These are phyloP conservation scores for Sclerurus mexicanus DNA, from an alignment of 2,113 vertebrate species.

Conservation along the genomic window DNA sequence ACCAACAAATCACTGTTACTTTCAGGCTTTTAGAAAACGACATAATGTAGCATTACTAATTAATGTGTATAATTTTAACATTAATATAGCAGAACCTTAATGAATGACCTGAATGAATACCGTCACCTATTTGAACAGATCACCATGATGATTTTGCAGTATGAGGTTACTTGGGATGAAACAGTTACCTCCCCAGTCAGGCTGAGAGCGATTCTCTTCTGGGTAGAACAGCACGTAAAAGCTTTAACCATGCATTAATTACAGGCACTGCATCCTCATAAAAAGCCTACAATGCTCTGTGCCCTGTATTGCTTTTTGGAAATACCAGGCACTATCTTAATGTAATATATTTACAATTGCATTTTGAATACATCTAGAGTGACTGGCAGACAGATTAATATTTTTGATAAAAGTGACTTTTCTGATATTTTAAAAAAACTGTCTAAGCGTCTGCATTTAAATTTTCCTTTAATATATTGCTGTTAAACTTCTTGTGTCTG, in stretches of 20 bases:
- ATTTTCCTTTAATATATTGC: neutral
- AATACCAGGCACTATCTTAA: neutral
- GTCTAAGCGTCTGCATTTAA: neutral
- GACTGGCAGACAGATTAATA: neutral
- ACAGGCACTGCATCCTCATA: neutral
- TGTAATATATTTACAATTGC: constrained; percentile 4
- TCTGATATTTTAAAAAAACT: neutral
- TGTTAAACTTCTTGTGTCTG: neutral
- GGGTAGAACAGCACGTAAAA: neutral
- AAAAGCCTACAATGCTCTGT: neutral
- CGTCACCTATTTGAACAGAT: neutral
- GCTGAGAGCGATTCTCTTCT: neutral
- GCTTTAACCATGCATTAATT: neutral
- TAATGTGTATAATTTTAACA: neutral
- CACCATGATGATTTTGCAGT: neutral
- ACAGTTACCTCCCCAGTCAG: neutral
- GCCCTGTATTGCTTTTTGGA: neutral
- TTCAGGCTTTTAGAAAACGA: neutral
- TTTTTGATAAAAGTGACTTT: neutral
- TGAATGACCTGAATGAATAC: neutral
- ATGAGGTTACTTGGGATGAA: neutral
- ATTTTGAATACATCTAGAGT: neutral
- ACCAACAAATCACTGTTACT: neutral
- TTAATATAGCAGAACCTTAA: neutral
- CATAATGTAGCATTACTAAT: neutral